Conservation (phyloP, 2,797 vertebrate species). For the Vireo griseus region DNA sequence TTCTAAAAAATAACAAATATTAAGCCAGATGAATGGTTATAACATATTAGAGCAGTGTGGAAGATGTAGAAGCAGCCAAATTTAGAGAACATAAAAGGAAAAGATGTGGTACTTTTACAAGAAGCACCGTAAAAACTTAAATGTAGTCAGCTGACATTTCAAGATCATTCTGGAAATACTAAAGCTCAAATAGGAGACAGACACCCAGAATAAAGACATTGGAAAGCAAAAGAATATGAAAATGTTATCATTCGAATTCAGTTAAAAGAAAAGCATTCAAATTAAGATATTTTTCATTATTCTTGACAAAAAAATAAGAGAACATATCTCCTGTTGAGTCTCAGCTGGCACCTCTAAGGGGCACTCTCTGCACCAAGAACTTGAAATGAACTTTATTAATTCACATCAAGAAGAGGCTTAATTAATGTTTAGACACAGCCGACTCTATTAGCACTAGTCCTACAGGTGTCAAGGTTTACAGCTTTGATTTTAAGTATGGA, state of each 20-base stretch:
- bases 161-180: background rate
- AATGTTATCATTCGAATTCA: background rate
- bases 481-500: background rate
- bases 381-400: background rate
- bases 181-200: background rate
- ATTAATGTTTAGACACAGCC: background rate
- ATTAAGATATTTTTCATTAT: background rate
- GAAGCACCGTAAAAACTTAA: background rate
- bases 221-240: background rate
- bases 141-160: background rate
- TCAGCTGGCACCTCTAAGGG: background rate
- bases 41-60: background rate
- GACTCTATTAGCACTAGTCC: background rate
- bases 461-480: background rate
- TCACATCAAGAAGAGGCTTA: background rate
- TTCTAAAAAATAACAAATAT: background rate
- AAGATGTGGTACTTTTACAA: background rate
- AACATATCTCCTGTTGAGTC: background rate
- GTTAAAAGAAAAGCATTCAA: background rate
- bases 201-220: background rate
- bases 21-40: background rate
- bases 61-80: background rate
- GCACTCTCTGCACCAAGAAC: background rate
- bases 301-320: background rate
- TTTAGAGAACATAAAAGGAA: background rate